Conservation (phyloP, 64 coral and sea anemone genomes). For the Pachyseris speciosa region DNA sequence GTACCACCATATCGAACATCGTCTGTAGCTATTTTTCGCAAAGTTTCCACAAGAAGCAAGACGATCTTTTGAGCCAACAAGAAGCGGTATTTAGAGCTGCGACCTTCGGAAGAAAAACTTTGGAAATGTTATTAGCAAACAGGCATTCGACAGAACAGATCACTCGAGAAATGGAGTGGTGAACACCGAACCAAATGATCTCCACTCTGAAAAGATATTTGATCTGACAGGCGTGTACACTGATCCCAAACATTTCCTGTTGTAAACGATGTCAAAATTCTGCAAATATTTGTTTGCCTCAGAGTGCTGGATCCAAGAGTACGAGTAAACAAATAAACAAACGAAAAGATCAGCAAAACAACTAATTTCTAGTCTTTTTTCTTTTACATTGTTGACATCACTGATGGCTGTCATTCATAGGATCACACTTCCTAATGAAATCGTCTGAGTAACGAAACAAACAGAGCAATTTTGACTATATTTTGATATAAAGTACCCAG, state of each 20-base stretch:
- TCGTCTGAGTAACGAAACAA: too few species aligned
- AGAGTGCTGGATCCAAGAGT: neutral
- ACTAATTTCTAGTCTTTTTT: too few species aligned
- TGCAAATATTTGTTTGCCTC: neutral
- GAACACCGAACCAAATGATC: neutral
- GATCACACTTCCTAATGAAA: too few species aligned
- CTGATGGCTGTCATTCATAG: too few species aligned
- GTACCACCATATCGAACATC: neutral
- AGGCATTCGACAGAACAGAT: neutral
- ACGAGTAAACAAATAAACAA: too few species aligned
- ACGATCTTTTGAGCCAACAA: neutral
- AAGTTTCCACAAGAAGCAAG: neutral
- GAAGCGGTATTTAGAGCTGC: neutral
- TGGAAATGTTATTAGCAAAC: neutral
- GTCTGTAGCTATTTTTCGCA: neutral
- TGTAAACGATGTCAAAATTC: neutral
- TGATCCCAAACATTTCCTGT: slow-evolving; percentile 37
- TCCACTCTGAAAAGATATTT: slow-evolving; percentile 20
- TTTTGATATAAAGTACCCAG: too few species aligned
- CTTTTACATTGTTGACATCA: too few species aligned
- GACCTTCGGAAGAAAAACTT: neutral
- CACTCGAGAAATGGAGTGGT: neutral
- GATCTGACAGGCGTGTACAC: neutral
- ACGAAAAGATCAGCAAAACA: too few species aligned
- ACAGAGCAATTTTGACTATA: too few species aligned